These are phyloP conservation scores for Manis javanica DNA, from an alignment of 2,797 vertebrate genomes.

Conservation along the genomic window DNA sequence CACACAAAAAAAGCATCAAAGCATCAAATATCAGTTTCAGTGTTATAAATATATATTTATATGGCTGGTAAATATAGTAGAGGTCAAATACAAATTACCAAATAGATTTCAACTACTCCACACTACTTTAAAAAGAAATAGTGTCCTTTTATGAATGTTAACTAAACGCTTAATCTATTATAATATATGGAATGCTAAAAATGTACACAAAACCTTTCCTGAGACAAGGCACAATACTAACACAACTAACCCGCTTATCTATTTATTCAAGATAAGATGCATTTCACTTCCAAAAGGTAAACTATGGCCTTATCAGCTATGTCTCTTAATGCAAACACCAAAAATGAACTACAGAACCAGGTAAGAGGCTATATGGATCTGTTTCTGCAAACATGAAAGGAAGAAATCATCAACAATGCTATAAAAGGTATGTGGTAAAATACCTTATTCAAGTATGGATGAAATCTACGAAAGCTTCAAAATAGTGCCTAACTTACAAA, in stretches of 20 bases:
- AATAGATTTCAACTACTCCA: conserved; percentile 42
- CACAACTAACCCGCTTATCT: conserved; percentile 38
- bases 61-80: conserved; percentile 3
- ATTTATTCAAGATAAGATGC: conserved; percentile 62
- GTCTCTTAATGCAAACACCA: conserved; percentile 62
- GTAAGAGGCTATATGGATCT: conserved; percentile 7
- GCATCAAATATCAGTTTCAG: conserved; percentile 16
- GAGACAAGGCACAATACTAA: conserved; percentile 37
- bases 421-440: conserved; percentile 53
- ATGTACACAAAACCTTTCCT: conserved; percentile 48
- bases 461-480: conserved; percentile 19
- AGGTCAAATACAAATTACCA: conserved; percentile 49
- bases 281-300: conserved; percentile 67
- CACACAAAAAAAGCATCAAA: neutral
- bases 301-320: conserved; percentile 58
- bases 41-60: neutral
- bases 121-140: conserved; percentile 53
- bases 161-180: conserved; percentile 52
- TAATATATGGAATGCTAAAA: conserved; percentile 48
- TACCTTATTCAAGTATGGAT: conserved; percentile 49
- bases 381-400: conserved; percentile 9
- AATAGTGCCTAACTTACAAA: conserved; percentile 31
- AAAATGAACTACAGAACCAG: conserved; percentile 54
- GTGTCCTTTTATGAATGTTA: conserved; percentile 37
- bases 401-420: conserved; percentile 36